Evolutionary conservation across 2,888 invertebrate species (phyloP), one percentile per base, ranked within the genome.

Genomic region (Hirudinaria manillensis): DNA sequence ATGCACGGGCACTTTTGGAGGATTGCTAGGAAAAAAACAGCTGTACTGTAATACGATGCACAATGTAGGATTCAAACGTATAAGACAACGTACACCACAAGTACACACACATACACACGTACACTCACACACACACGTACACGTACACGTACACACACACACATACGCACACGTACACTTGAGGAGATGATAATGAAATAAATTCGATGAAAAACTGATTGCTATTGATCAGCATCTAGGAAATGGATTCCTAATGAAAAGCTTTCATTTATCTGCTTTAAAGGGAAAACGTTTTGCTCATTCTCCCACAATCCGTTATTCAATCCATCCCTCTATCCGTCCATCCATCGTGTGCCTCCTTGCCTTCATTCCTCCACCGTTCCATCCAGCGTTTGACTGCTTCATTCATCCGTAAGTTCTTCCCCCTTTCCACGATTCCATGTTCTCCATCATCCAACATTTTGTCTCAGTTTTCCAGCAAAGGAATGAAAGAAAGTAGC

Each of bases 241-340:
- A 27, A 61, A 29, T 61, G 29, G 29, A 61, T 61, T 61, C 21
- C 61, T 61, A 61, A 61, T 61, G 29, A 61, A 61, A 61, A 29
- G 29, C 29, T 61, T 61, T 61, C 61, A 61, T 61, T 24, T 21
- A 1, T 61, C 29, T 61, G 21, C 13, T 61, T 61, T 61, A 61
- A 19, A 1, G 3, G 29, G 29, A 61, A 61, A 1, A 19, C 7
- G 13, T 24, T 61, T 61, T 61, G 24, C 24, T 27, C 10, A 61
- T 61, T 61, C 13, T 13, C 45, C 13, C 45, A 45, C 45, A 10
- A 10, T 45, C 45, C 10, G 1, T 45, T 16, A 7, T 45, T 45
- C 45, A 2, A 45, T 45, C 13, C 29, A 61, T 61, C 3, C 61
- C 56, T 27, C 56, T 7, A 7, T 56, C 56, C 10, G 6, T 61